Base-by-base conservation (phyloP, 2,113 vertebrate species). In the Phrynocephalus versicolor region DNA sequence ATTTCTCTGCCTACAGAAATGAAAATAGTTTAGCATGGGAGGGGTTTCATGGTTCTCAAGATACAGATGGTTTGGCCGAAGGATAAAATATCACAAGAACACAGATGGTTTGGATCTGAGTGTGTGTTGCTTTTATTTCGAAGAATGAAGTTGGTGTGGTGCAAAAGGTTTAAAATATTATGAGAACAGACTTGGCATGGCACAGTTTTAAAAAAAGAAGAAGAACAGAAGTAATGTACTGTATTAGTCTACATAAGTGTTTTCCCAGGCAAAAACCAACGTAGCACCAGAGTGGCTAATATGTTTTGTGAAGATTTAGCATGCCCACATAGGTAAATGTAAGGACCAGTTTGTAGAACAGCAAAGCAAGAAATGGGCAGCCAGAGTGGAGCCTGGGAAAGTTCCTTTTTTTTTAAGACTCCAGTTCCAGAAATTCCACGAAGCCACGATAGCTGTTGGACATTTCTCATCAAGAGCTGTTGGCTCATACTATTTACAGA, bases 11-110 rank as follows among this genome's bases (percentile, higher is more conserved):
- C 18, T 23, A 23, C 23, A 62, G n/a, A 35, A 79, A 64, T 69
- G 64, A 67, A 67, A 64, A 81, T 21, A 30, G 27, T 69, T 65
- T 33, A 41, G 39, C 9, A 12, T 67, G 64, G 39, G 67, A 51
- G 41, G 79, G n/a, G 39, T 13, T 81, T n/a, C 45, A n/a, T 30
- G 39, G 21, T 33, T 8, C 21, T 19, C 5, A 69, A 10, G n/a
- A 16, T 33, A 23, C 79, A 81, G 79, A 81, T 81, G 79, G 39
- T 33, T 81, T 81, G 79, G 79, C 79, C 69, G 27, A 69, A 45
- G n/a, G 30, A 81, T 69, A 33, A 69, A 81, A 81, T 81, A 69
- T 69, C 64, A 81, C 79, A 81, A n/a, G 79, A 51, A 51, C 15
- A 23, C 79, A 81, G 79, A 81, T 81, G 79, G 39, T 45, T 69